Evolutionary conservation across 1,140 invertebrate genomes (phyloP).

Genomic region (Papilio xuthus): DNA sequence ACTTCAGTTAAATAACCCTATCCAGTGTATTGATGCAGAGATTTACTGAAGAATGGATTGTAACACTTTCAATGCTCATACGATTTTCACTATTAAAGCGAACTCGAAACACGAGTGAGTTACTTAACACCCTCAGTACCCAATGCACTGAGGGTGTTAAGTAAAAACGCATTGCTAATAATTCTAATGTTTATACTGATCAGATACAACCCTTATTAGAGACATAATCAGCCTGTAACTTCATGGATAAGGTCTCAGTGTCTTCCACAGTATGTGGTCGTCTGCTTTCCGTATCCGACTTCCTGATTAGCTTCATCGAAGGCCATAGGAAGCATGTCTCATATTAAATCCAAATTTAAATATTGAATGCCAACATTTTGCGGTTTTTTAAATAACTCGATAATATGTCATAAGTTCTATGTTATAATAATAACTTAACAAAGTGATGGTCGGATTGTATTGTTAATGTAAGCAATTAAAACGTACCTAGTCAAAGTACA

Average conservation of each 20-base stretch:
- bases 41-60: not conserved
- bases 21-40: not conserved
- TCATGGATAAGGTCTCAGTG: not conserved
- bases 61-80: not conserved
- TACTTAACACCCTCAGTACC: no score
- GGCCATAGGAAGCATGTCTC: not conserved
- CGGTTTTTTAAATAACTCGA: not conserved
- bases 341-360: not conserved
- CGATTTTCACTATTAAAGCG: not conserved
- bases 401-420: not conserved
- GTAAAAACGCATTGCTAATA: no score
- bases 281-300: not conserved
- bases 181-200: no score
- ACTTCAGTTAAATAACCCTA: slow-evolving; percentile 6
- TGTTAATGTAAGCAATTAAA: slow-evolving; percentile 4
- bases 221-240: not conserved
- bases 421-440: slow-evolving; percentile 6
- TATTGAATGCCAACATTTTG: not conserved
- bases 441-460: not conserved
- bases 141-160: no score
- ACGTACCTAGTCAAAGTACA: not conserved
- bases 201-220: not conserved
- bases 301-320: not conserved
- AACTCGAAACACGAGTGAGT: not conserved
- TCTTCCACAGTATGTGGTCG: not conserved